A percentile compares a stretch with the other conserved stretches of the same genome.
phyloP scores from a whole-genome alignment of 2,113 vertebrate genomes.

The Sus scrofa region DNA sequence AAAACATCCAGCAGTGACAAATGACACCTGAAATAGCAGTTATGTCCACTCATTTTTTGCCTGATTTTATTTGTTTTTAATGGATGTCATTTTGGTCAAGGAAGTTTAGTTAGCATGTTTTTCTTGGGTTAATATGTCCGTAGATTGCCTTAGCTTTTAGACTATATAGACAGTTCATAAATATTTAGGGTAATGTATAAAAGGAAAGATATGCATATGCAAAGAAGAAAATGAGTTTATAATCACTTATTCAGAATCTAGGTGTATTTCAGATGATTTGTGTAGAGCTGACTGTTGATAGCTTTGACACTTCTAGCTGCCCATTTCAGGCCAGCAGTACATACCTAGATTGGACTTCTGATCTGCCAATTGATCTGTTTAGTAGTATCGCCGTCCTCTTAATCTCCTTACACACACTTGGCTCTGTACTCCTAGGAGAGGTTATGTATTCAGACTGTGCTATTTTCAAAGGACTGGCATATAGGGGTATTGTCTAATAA shows the following conservation, averaged over 20 bases:
- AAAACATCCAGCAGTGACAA: not conserved
- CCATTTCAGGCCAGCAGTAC: not conserved
- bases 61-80: not conserved
- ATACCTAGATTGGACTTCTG: not conserved
- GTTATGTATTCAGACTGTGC: not conserved
- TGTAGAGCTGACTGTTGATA: not conserved
- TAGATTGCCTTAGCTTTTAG: conserved; percentile 24
- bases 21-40: not conserved
- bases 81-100: not conserved
- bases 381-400: not conserved
- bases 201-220: not conserved
- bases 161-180: not conserved
- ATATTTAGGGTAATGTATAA: not conserved
- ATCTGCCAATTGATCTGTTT: not conserved
- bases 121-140: not conserved
- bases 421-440: not conserved
- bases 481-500: not conserved
- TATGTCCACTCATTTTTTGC: not conserved
- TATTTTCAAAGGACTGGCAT: not conserved
- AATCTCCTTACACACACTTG: not conserved
- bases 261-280: not conserved
- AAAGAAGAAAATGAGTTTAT: not conserved
- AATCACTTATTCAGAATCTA: not conserved
- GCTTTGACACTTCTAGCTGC: not conserved
- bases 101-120: conserved; percentile 36